Percentiles rank a stretch among this genome's conserved stretches.
phyloP scores from a whole-genome alignment of 2,113 vertebrate species.

The Gasterosteus nipponicus region DNA sequence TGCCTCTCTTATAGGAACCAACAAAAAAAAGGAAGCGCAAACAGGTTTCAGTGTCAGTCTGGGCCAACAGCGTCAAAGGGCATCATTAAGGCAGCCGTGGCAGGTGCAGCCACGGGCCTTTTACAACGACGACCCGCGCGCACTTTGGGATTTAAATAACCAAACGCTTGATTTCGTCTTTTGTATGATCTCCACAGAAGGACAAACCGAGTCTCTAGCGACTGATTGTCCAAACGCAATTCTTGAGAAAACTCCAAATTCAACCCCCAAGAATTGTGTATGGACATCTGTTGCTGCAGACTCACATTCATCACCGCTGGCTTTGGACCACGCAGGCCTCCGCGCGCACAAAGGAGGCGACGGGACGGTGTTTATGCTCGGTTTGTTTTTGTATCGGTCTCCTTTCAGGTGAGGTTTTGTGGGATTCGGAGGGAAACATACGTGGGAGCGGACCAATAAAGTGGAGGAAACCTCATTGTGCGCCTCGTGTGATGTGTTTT shows the following conservation, averaged over 20 bases:
- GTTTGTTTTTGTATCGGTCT: constrained; percentile 52
- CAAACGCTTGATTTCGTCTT: constrained; percentile 28
- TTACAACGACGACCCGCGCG: constrained; percentile 22
- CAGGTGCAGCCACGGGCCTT: constrained; percentile 68
- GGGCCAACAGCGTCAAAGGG: constrained; percentile 55
- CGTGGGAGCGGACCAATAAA: constrained; percentile 61
- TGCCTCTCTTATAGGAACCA: constrained; percentile 2
- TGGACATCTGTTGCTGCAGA: constrained; percentile 99
- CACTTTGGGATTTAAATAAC: constrained; percentile 21
- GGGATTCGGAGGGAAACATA: background rate
- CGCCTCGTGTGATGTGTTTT: constrained; percentile 70
- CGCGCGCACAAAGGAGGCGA: constrained; percentile 27
- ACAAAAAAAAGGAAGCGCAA: background rate
- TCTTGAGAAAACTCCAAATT: constrained; percentile 93
- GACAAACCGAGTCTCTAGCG: constrained; percentile 84
- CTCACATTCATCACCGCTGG: constrained; percentile 79
- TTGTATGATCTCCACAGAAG: constrained; percentile 26
- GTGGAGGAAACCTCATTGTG: constrained; percentile 56
- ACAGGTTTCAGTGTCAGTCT: constrained; percentile 36
- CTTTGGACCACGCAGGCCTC: constrained; percentile 66
- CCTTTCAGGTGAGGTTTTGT: constrained; percentile 62
- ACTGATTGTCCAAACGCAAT: constrained; percentile 99
- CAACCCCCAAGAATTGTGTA: constrained; percentile 98
- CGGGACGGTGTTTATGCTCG: constrained; percentile 20
- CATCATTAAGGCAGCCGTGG: constrained; percentile 50